Conservation (phyloP, 2,888 invertebrate species). For the Spilarctia lutea region DNA sequence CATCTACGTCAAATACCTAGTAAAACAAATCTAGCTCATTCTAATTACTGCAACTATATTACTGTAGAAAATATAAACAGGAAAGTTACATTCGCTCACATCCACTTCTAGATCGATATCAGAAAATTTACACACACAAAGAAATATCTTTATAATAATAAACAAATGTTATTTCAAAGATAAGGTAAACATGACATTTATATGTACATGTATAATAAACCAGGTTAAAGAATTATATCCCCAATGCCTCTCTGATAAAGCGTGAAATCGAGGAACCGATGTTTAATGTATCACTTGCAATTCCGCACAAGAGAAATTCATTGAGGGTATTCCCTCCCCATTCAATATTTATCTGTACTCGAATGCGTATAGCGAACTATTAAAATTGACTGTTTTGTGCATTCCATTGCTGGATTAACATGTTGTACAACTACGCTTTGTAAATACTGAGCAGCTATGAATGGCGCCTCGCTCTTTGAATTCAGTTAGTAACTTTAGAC, state of each 20-base stretch:
- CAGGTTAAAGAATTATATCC: conserved; percentile 31
- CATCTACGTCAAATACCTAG: not conserved
- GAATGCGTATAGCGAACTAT: conserved; percentile 36
- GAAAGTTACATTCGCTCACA: conserved; percentile 3
- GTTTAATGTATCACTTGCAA: conserved; percentile 64
- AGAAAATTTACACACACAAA: conserved; percentile 25
- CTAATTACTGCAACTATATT: not conserved
- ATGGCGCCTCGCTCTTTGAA: conserved; percentile 26
- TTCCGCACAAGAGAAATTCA: conserved; percentile 70
- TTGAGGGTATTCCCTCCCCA: conserved; percentile 73
- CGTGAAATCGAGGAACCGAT: conserved; percentile 30
- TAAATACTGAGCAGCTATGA: conserved; percentile 45
- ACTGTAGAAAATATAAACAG: not conserved
- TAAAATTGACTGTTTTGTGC: conserved; percentile 22
- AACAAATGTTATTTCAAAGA: conserved; percentile 36
- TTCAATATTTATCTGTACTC: conserved; percentile 64
- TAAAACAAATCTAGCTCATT: not conserved
- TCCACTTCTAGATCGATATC: not conserved
- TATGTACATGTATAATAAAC: not conserved
- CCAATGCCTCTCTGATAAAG: conserved; percentile 35
- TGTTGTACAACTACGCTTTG: conserved; percentile 10
- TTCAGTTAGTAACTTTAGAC: conserved; percentile 28
- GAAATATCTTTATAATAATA: too few relatives aligned
- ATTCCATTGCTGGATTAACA: conserved; percentile 35
- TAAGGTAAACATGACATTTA: conserved; percentile 5